Evolutionary conservation across 1,140 invertebrate species (phyloP).

Genomic region (Diorhabda sublineata): DNA sequence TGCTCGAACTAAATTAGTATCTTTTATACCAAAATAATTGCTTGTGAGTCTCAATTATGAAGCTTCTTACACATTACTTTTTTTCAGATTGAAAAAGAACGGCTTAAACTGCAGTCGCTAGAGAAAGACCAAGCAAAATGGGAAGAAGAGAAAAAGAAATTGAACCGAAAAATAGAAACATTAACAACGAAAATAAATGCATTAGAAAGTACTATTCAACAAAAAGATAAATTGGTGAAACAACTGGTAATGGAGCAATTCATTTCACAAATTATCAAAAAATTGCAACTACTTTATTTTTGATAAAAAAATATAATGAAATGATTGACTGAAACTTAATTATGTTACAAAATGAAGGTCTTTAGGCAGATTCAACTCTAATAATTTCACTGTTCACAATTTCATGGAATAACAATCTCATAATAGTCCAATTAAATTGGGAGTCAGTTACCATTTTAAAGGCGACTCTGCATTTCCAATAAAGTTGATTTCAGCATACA

Average conservation of each 20-base stretch:
- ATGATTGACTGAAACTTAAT: background rate
- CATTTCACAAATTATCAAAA: too few relatives aligned
- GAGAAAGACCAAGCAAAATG: constrained; percentile 57
- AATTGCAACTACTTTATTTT: too few relatives aligned
- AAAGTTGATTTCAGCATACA: too few relatives aligned
- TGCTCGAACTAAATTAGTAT: too few relatives aligned
- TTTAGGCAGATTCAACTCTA: background rate
- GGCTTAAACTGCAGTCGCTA: constrained; percentile 52
- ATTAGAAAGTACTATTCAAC: constrained; percentile 54
- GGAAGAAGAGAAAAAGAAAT: constrained; percentile 49
- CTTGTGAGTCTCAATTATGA: too few relatives aligned
- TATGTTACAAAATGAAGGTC: background rate
- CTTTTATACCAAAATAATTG: too few relatives aligned
- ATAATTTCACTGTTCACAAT: too few relatives aligned
- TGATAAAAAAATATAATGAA: background rate
- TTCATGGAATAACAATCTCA: too few relatives aligned
- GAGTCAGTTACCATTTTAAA: too few relatives aligned
- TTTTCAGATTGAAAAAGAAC: constrained; percentile 57
- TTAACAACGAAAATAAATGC: constrained; percentile 54
- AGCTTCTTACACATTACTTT: background rate
- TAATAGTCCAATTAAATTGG: too few relatives aligned
- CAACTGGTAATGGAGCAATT: constrained; percentile 51
- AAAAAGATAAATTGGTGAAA: constrained; percentile 56
- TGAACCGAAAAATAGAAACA: constrained; percentile 44
- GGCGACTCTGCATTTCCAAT: too few relatives aligned